Percentiles rank a stretch among this genome's conserved stretches.
Evolutionary conservation across 2,113 vertebrate species (phyloP).

Genomic region (Colinus virginianus): DNA sequence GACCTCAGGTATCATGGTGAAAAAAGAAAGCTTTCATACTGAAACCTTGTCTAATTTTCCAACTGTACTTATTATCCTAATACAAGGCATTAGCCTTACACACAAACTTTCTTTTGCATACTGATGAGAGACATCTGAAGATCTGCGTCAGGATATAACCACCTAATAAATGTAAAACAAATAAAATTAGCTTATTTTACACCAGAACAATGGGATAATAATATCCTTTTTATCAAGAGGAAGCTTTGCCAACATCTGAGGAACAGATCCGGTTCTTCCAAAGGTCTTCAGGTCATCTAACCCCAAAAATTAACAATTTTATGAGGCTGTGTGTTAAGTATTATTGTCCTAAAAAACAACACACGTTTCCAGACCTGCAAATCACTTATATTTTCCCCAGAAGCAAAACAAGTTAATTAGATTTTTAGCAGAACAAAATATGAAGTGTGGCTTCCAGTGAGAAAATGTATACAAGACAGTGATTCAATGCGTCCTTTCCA

Average conservation of each 20-base stretch:
- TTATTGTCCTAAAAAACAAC: rapidly evolving
- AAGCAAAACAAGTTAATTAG: background rate
- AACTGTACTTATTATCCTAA: background rate
- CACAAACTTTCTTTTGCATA: background rate
- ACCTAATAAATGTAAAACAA: background rate
- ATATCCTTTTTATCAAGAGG: background rate
- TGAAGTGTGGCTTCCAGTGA: background rate
- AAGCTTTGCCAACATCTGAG: background rate
- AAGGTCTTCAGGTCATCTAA: background rate
- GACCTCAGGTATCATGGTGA: background rate
- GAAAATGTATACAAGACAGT: background rate
- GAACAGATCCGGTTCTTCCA: background rate
- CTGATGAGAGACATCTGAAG: background rate
- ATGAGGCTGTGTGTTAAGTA: background rate
- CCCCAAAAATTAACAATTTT: background rate
- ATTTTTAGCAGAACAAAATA: background rate
- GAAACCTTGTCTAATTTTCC: background rate
- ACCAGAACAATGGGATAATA: background rate
- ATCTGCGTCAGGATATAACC: background rate
- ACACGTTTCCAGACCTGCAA: background rate
- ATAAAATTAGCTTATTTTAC: background rate
- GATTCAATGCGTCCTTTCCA: background rate
- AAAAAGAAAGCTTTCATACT: background rate
- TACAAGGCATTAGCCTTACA: background rate
- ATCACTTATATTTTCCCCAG: rapidly evolving